Evolutionary conservation across 2,888 invertebrate genomes (phyloP).

Genomic region (Entomobrya multifasciata): DNA sequence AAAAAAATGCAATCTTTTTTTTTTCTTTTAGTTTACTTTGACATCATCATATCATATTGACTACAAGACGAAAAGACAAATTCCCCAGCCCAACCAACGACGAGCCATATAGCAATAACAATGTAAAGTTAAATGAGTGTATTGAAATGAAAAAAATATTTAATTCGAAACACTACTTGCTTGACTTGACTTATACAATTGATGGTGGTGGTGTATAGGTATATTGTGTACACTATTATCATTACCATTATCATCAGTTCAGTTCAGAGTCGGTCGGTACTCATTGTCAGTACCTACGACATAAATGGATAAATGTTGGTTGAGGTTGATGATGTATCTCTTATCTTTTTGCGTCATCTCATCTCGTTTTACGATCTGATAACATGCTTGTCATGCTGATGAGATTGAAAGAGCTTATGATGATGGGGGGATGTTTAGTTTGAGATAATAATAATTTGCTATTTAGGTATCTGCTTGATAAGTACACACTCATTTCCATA

Average conservation of each 20-base stretch:
- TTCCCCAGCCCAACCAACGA: constrained; percentile 8
- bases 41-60: neutral
- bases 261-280: too few relatives aligned
- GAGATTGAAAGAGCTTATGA: constrained; percentile 1
- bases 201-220: neutral
- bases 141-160: neutral
- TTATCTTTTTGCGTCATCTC: constrained; percentile 32
- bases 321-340: constrained; percentile 14
- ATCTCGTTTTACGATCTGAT: constrained; percentile 34
- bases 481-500: neutral
- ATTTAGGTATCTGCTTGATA: neutral
- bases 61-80: too few relatives aligned
- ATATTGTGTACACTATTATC: neutral
- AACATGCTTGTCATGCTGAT: constrained; percentile 38
- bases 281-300: too few relatives aligned
- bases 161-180: neutral
- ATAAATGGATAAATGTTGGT: neutral
- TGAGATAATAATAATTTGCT: constrained; percentile 6
- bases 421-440: neutral
- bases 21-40: neutral
- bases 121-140: neutral
- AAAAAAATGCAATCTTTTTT: constrained; percentile 19
- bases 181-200: neutral
- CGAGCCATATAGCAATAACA: neutral
- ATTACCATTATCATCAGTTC: too few relatives aligned